Conservation (phyloP, 2,113 vertebrate genomes). For the Indri indri region DNA sequence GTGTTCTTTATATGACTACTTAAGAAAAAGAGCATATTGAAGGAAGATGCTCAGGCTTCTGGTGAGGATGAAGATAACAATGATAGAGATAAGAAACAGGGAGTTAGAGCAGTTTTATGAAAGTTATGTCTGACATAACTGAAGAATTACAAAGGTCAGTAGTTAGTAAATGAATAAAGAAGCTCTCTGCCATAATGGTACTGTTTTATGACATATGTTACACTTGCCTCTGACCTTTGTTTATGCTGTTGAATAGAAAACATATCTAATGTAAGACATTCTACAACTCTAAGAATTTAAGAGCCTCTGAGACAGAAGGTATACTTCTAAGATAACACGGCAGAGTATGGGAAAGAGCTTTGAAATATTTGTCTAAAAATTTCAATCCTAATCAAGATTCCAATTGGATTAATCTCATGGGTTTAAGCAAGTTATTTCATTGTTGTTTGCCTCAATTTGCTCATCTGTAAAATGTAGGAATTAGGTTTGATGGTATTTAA, state of each 20-base stretch:
- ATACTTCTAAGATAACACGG: neutral
- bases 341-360: neutral
- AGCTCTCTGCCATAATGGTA: too few species aligned
- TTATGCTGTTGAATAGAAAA: neutral
- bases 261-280: neutral
- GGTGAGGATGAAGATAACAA: neutral
- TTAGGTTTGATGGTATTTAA: neutral
- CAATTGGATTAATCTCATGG: neutral
- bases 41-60: neutral
- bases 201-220: neutral
- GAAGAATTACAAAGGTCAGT: neutral
- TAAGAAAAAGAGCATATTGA: neutral
- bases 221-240: accelerated
- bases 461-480: neutral
- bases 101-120: neutral
- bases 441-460: neutral
- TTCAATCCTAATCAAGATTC: neutral
- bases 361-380: neutral
- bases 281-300: neutral
- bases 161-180: neutral
- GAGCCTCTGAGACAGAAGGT: neutral
- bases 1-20: neutral
- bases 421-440: neutral
- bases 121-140: neutral
- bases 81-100: neutral